Evolutionary conservation across 2,797 vertebrate genomes (phyloP).

Genomic region (Tachyglossus aculeatus): DNA sequence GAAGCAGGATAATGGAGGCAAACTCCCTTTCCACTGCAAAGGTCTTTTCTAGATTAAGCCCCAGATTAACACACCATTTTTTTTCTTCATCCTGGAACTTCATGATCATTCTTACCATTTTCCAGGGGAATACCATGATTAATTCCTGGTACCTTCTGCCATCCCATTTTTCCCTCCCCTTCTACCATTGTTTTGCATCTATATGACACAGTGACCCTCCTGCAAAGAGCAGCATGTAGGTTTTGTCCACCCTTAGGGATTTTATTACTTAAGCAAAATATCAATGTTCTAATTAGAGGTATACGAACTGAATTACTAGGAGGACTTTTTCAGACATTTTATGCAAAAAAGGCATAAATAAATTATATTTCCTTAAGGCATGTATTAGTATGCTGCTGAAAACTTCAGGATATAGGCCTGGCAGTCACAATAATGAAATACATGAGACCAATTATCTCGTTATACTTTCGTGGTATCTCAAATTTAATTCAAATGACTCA

Average conservation of each 20-base stretch:
- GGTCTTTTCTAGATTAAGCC: background rate
- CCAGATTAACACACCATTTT: background rate
- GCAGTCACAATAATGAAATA: constrained; percentile 47
- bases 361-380: constrained; percentile 46
- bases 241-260: constrained; percentile 7
- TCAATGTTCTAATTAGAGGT: constrained; percentile 39
- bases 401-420: constrained; percentile 30
- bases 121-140: background rate
- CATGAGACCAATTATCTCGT: constrained; percentile 1
- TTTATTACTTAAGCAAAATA: constrained; percentile 25
- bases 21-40: no score
- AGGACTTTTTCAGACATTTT: constrained; percentile 47
- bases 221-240: background rate
- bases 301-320: constrained; percentile 42
- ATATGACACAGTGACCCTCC: constrained; percentile 8
- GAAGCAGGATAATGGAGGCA: no score
- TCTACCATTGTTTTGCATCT: constrained; percentile 1
- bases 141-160: background rate
- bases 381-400: constrained; percentile 50
- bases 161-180: background rate
- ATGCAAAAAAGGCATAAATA: constrained; percentile 50
- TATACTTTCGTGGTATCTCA: constrained; percentile 14
- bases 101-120: no score
- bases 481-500: constrained; percentile 50
- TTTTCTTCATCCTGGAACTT: no score